Evolutionary conservation across 2,888 invertebrate genomes (phyloP), one percentile per base, ranked within the genome.

Genomic region (Pseudococcus longispinus): DNA sequence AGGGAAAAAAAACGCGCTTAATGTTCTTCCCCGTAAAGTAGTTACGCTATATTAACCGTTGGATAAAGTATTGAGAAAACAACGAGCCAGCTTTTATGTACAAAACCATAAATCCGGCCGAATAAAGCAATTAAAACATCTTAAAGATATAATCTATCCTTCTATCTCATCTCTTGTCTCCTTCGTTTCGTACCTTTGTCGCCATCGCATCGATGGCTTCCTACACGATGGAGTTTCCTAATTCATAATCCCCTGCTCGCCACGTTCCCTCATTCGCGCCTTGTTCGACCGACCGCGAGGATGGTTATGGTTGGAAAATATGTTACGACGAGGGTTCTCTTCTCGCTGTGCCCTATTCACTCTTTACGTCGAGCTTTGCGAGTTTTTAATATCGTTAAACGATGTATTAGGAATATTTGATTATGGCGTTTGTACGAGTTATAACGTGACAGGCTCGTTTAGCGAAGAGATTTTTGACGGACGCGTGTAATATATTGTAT

Each of bases 91-190:
- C 70, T 70, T 70, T 70, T 70, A 70, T 70, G 70, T 70, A 70
- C 29, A 1, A 70, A 70, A 70, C 70, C 70, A 70, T 70, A 70
- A 70, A 70, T 70, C 29, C 29, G 70, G 29, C 29, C 29, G 29
- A 70, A 70, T 70, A 70, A 70, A 70, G 70, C 70, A 70, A 70
- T 70, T 70, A 70, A 70, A 70, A 29, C 70, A 70, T 70, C 70
- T 70, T 32, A 70, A 70, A 18, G 70, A 70, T 70, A 70, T 60
- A 60, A 60, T 51, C 51, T n/a, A 20, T 37, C 11, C 60, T 8
- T 23, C 60, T 23, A 13, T 60, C 6, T 60, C 23, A 60, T 23
- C 9, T 23, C 11, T 20, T 8, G 1, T 9, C 11, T 0, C 23
- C 60, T 6, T 11, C 60, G 5, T 23, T 20, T 1, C 23, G 11